These are phyloP conservation scores for Philaethria dido DNA, from an alignment of 2,888 invertebrate species.

Conservation along the genomic window DNA sequence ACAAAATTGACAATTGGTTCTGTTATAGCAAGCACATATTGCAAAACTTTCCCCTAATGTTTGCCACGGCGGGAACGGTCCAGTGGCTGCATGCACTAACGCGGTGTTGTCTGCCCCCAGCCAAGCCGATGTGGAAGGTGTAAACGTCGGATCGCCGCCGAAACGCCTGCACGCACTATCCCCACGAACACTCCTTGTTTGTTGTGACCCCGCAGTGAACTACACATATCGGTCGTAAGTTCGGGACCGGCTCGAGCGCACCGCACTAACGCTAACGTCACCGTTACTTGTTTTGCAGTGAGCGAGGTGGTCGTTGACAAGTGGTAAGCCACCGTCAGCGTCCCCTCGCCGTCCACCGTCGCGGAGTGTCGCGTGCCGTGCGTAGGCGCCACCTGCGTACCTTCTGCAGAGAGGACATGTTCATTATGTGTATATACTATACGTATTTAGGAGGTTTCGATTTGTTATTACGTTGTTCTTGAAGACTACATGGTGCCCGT, in stretches of 20 bases:
- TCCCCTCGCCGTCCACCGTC: slow-evolving; percentile 66
- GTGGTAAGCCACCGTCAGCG: slow-evolving; percentile 85
- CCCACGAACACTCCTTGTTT: slow-evolving; percentile 83
- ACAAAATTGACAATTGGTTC: slow-evolving; percentile 20
- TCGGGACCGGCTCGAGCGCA: slow-evolving; percentile 69
- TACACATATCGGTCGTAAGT: slow-evolving; percentile 81
- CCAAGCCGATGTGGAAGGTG: slow-evolving; percentile 78
- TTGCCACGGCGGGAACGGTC: slow-evolving; percentile 44
- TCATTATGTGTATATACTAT: slow-evolving; percentile 82
- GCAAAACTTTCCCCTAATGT: slow-evolving; percentile 56
- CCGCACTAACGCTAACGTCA: slow-evolving; percentile 72
- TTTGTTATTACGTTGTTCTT: slow-evolving; percentile 82
- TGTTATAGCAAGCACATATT: slow-evolving; percentile 42
- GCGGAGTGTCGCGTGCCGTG: slow-evolving; percentile 48
- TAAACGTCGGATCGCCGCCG: slow-evolving; percentile 73
- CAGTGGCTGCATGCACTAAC: slow-evolving; percentile 73
- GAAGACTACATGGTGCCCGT: slow-evolving; percentile 84
- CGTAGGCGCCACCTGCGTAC: slow-evolving; percentile 51
- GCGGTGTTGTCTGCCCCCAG: slow-evolving; percentile 78
- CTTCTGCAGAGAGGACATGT: slow-evolving; percentile 78
- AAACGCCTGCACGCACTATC: slow-evolving; percentile 79
- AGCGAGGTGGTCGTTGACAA: slow-evolving; percentile 88
- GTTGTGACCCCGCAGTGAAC: slow-evolving; percentile 84
- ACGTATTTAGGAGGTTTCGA: slow-evolving; percentile 82
- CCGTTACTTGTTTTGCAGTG: slow-evolving; percentile 83